These are phyloP conservation scores for Corythornis madagascariensis DNA, from an alignment of 2,113 vertebrate genomes.

Conservation along the genomic window DNA sequence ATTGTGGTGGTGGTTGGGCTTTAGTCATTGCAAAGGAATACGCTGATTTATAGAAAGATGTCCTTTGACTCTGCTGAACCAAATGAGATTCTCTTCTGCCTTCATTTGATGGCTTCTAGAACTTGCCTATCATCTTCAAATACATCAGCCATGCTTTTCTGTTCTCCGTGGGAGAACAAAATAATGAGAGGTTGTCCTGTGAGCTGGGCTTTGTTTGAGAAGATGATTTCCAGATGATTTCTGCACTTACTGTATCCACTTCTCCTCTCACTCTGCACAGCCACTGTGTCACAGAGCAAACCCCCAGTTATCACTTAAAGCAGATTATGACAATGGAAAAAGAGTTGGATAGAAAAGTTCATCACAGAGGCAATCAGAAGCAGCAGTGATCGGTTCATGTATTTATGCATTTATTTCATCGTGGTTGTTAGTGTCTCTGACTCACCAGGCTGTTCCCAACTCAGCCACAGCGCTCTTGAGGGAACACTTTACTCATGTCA, in stretches of 20 bases:
- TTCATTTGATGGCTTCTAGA: conserved; percentile 11
- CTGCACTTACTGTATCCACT: accelerated
- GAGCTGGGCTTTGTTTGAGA: neutral
- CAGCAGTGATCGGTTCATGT: neutral
- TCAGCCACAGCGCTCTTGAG: neutral
- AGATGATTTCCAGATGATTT: neutral
- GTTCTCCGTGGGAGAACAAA: conserved; percentile 29
- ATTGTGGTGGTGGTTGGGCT: neutral
- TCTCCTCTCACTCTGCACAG: neutral
- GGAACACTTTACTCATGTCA: neutral
- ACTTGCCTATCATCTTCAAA: neutral
- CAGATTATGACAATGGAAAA: neutral
- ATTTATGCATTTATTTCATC: neutral
- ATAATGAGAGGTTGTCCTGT: conserved; percentile 46
- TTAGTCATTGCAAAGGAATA: neutral
- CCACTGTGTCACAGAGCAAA: neutral
- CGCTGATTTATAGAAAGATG: neutral
- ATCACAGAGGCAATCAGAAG: neutral
- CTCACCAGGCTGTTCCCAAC: neutral
- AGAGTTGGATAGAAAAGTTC: neutral
- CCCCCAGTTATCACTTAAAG: neutral
- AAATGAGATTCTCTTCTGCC: neutral
- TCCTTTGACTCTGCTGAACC: neutral
- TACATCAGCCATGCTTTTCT: neutral
- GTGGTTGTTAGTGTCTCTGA: neutral